Evolutionary conservation across 1,140 invertebrate species (phyloP).

Genomic region (Littorina saxatilis): DNA sequence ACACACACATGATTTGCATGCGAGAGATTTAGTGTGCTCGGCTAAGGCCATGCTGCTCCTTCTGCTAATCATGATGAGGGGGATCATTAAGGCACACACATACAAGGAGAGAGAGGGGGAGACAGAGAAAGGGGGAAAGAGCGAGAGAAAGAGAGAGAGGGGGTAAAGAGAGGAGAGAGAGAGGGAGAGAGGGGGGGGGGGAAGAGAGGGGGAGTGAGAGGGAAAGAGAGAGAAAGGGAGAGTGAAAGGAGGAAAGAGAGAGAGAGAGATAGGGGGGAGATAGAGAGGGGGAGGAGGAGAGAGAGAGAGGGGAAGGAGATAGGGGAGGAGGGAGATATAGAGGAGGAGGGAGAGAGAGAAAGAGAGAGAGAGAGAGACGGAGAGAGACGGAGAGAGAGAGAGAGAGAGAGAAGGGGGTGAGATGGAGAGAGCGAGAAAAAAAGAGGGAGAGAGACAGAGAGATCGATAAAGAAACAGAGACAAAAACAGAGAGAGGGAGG

Average conservation of each 20-base stretch:
- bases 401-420: not conserved
- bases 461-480: too few relatives aligned
- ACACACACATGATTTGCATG: too few relatives aligned
- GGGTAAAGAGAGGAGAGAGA: not conserved
- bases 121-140: not conserved
- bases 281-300: too few relatives aligned
- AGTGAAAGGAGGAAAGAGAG: too few relatives aligned
- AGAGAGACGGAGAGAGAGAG: not conserved
- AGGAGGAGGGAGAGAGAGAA: not conserved
- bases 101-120: not conserved
- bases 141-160: not conserved
- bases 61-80: not conserved
- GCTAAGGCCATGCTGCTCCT: too few relatives aligned
- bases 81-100: not conserved
- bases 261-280: too few relatives aligned
- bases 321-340: not conserved
- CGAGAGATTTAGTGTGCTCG: too few relatives aligned
- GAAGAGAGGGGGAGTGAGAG: not conserved
- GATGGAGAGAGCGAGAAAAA: not conserved
- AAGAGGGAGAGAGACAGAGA: not conserved
- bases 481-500: too few relatives aligned
- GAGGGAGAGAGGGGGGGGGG: not conserved
- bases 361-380: not conserved
- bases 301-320: not conserved
- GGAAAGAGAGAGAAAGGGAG: not conserved